These are phyloP conservation scores for Cetonia aurata DNA, from an alignment of 2,888 invertebrate species.

Conservation along the genomic window DNA sequence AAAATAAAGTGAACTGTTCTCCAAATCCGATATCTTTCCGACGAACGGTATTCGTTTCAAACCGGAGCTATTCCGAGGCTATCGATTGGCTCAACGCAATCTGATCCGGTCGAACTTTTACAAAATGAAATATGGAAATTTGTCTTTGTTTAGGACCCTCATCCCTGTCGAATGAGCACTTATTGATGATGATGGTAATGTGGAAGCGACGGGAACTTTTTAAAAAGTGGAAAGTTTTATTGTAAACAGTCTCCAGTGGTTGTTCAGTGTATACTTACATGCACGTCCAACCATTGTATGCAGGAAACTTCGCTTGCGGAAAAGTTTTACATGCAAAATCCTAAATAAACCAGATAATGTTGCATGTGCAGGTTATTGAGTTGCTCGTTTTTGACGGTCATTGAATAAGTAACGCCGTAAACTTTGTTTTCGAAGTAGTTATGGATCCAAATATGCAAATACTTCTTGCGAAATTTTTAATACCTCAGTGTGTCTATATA, in stretches of 20 bases:
- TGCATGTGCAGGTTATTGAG: constrained; percentile 8
- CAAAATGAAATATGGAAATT: constrained; percentile 34
- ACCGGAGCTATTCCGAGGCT: too few species aligned
- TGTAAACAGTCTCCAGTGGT: constrained; percentile 8
- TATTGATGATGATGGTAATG: constrained; percentile 14
- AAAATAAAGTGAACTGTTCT: too few species aligned
- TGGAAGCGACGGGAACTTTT: constrained; percentile 7
- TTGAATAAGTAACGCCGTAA: constrained; percentile 20
- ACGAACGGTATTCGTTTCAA: too few species aligned
- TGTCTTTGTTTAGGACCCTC: constrained; percentile 22
- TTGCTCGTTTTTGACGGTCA: not conserved
- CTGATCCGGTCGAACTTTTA: not conserved
- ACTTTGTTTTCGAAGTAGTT: constrained; percentile 17
- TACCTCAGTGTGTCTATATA: too few species aligned
- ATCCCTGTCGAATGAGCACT: constrained; percentile 8
- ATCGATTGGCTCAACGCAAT: too few species aligned
- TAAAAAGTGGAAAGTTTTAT: constrained; percentile 19
- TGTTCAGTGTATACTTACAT: too few species aligned
- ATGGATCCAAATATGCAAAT: not conserved
- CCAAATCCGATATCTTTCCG: too few species aligned
- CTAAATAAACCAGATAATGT: not conserved
- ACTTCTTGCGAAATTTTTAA: too few species aligned
- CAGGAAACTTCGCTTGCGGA: constrained; percentile 4
- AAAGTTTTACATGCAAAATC: not conserved
- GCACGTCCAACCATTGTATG: not conserved